Evolutionary conservation across 2,888 invertebrate genomes (phyloP), one percentile per base, ranked within the genome.

Genomic region (Antheraea yamamai): DNA sequence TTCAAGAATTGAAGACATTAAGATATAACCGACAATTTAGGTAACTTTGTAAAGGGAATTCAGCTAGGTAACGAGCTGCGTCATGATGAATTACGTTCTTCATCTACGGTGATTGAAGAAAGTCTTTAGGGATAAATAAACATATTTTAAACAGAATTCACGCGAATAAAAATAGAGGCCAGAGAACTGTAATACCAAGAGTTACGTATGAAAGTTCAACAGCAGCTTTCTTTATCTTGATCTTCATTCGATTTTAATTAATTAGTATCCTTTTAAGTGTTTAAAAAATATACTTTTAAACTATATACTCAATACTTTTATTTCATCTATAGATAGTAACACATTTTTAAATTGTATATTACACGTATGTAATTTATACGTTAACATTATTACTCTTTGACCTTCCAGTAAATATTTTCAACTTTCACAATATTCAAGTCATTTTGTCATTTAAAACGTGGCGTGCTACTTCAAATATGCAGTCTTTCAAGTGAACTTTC

Each of bases 401-500:
- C 83, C 81, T 82, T 83, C 78, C 77, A 75, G 76, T 71, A 80
- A 77, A 81, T 81, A 80, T 78, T 79, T 77, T 79, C 79, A 81
- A 83, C 83, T 83, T 83, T 83, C 83, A 82, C 83, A 80, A 79
- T 77, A 78, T 79, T 79, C 73, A 73, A 75, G 75, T 74, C 55
- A 75, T 74, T 76, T 75, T 77, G 76, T 81, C 79, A 78, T 83
- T 80, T 80, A 80, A 81, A 81, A 81, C 81, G 74, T 76, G 80
- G 80, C 77, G 78, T 79, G 76, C 80, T 80, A 79, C 81, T 81
- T 81, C 76, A 81, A 83, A 81, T 80, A 82, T 83, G 83, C 79
- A 78, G 80, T 79, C 76, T 81, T 81, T 80, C 82, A 83, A 83
- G 81, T 83, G 82, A 83, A 80, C 81, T 83, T 83, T 82, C 73